Conservation (phyloP, 2,797 vertebrate genomes). For the Cirrhinus mrigala region DNA sequence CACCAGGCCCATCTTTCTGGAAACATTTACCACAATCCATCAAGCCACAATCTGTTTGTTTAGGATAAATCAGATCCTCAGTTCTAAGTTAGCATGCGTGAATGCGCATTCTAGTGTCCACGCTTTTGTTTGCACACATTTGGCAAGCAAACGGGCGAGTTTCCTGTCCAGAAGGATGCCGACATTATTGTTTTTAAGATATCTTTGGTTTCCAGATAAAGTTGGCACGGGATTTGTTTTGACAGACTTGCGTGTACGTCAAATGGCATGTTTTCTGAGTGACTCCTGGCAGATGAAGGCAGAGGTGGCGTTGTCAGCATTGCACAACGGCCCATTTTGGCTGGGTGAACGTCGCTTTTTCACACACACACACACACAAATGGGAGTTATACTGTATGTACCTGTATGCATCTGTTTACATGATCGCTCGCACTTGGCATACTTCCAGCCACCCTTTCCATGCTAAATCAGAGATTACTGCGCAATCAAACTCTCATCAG, state of each 20-base stretch:
- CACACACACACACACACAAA: neutral
- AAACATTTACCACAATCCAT: conserved; percentile 56
- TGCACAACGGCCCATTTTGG: neutral
- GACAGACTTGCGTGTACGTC: conserved; percentile 54
- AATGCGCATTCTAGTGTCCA: neutral
- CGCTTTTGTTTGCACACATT: neutral
- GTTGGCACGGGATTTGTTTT: conserved; percentile 60
- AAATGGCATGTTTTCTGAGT: conserved; percentile 16
- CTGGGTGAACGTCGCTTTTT: neutral
- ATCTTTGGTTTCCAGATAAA: conserved; percentile 67
- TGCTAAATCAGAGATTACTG: conserved; percentile 35
- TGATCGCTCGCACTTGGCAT: conserved; percentile 17
- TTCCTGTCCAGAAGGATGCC: conserved; percentile 52
- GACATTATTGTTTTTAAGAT: conserved; percentile 65
- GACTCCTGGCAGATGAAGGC: neutral
- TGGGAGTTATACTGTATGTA: neutral
- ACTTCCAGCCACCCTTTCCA: conserved; percentile 11
- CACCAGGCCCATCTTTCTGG: conserved; percentile 52
- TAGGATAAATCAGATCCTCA: conserved; percentile 56
- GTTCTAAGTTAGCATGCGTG: conserved; percentile 32
- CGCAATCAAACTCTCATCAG: conserved; percentile 28
- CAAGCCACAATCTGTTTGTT: conserved; percentile 56
- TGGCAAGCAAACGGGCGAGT: neutral
- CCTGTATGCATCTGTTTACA: conserved; percentile 34
- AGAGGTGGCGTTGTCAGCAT: neutral